Base-by-base conservation (phyloP, 2,888 invertebrate genomes). In the Drosophila neonasuta region DNA sequence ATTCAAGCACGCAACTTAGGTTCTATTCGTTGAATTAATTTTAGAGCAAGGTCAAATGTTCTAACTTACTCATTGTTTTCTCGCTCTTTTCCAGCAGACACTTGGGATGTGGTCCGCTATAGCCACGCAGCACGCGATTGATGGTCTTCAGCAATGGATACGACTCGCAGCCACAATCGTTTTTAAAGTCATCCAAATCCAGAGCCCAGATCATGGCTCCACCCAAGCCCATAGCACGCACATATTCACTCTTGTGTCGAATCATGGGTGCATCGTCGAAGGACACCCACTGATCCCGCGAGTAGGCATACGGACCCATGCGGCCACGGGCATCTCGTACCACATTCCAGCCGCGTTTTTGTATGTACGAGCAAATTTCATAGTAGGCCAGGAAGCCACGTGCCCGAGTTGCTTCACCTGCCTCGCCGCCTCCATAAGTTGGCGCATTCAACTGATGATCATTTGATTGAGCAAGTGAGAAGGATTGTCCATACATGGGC, bases 151-250 rank as follows among this genome's bases (percentile, higher is more conserved):
- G 90, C 34, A 97, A 91, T 0, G 97, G 97, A 87, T 95, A 96
- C 20, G 94, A 93, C 74, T 97, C 97, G 86, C 97, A 97, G 8
- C 93, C 94, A 80, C 97, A 97, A 61, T 93, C 91, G 75, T 96
- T 95, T 71, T 93, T 94, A 87, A 97, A 97, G 89, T 97, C 97
- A 85, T 97, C 97, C 59, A 97, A 91, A 90, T 97, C 97, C 11
- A 97, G 91, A 0, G 97, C 95, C 97, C 97, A 97, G 20, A 96
- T 94, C 97, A 97, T 97, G 44, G 95, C 95, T 36, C 97, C 97
- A 13, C 95, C 97, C 3, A 97, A 92, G 0, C 94, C 94, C 92
- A 96, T 94, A 1, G 94, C 93, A 68, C 94, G 94, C 7, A 97
- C 94, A 85, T 94, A 97, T 83, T 96, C 94, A 3, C 96, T 94